Evolutionary conservation across 2,797 vertebrate species (phyloP).

Genomic region (Myoxocephalus aenaeus): DNA sequence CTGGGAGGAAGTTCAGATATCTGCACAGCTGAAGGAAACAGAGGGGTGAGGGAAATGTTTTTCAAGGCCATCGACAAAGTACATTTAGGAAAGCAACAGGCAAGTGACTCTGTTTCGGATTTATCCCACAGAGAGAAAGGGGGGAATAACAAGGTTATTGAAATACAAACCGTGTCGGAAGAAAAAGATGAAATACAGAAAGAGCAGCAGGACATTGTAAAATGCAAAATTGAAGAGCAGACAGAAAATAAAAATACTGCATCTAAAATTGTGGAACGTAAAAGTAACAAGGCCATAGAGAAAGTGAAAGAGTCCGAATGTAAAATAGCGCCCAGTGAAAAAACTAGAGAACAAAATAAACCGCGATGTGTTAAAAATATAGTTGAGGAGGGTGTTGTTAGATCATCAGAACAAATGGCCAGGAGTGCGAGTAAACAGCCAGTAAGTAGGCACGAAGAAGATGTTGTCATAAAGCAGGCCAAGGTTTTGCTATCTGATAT

Average conservation of each 20-base stretch:
- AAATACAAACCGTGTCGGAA: slow-evolving; percentile 54
- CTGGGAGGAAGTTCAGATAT: slow-evolving; percentile 57
- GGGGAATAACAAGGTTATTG: slow-evolving; percentile 53
- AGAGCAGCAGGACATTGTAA: slow-evolving; percentile 21
- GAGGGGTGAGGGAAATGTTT: slow-evolving; percentile 80
- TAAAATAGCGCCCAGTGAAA: slow-evolving; percentile 7
- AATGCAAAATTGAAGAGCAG: slow-evolving; percentile 23
- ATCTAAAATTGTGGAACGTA: slow-evolving; percentile 13
- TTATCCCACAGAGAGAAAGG: slow-evolving; percentile 35
- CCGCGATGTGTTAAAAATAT: slow-evolving; percentile 13
- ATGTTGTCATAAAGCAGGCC: slow-evolving; percentile 80
- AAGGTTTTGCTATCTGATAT: slow-evolving; percentile 83
- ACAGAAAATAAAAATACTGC: slow-evolving; percentile 27
- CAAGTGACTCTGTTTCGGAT: slow-evolving; percentile 28
- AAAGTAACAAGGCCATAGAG: slow-evolving; percentile 15
- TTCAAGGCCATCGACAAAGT: slow-evolving; percentile 73
- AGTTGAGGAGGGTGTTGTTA: slow-evolving; percentile 12
- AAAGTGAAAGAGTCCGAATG: slow-evolving; percentile 30
- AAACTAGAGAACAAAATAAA: slow-evolving; percentile 30
- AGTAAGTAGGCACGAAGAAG: slow-evolving; percentile 43
- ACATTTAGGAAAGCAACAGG: slow-evolving; percentile 52
- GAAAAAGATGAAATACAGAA: slow-evolving; percentile 21
- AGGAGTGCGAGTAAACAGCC: slow-evolving; percentile 23
- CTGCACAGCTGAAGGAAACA: slow-evolving; percentile 68
- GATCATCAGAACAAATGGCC: slow-evolving; percentile 27